phyloP scores from a whole-genome alignment of 1,140 invertebrate genomes.

The Cherax quadricarinatus region DNA sequence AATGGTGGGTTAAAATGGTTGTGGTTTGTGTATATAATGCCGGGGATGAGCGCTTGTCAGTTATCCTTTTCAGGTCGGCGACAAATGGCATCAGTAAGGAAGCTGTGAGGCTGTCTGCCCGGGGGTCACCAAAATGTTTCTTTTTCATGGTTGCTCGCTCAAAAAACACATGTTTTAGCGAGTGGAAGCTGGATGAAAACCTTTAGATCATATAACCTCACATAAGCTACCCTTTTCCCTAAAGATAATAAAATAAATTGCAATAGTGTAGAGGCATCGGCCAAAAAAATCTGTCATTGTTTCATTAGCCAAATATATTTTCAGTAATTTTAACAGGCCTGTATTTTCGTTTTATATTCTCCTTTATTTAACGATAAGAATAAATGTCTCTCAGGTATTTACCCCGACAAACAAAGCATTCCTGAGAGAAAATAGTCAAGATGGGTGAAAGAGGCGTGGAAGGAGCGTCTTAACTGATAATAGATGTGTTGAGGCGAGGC shows the following conservation, averaged over 20 bases:
- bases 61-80: slow-evolving; percentile 68
- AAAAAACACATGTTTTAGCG: background rate
- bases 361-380: background rate
- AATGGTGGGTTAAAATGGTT: background rate
- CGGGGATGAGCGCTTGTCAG: slow-evolving; percentile 37
- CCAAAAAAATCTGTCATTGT: no score
- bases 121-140: background rate
- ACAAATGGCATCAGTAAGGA: slow-evolving; percentile 64
- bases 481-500: background rate
- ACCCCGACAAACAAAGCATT: background rate
- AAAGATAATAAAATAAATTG: no score
- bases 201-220: no score
- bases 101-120: background rate
- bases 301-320: no score
- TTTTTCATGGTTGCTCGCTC: background rate
- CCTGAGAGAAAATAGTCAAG: background rate
- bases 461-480: background rate
- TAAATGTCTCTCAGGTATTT: background rate
- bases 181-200: background rate
- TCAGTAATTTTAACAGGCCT: no score
- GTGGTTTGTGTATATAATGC: background rate
- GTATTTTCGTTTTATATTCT: no score
- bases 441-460: background rate
- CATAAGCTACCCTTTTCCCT: no score
- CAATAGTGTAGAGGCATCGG: no score